Evolutionary conservation across 2,113 vertebrate species (phyloP), one percentile per base, ranked within the genome.

Genomic region (Oreochromis niloticus): DNA sequence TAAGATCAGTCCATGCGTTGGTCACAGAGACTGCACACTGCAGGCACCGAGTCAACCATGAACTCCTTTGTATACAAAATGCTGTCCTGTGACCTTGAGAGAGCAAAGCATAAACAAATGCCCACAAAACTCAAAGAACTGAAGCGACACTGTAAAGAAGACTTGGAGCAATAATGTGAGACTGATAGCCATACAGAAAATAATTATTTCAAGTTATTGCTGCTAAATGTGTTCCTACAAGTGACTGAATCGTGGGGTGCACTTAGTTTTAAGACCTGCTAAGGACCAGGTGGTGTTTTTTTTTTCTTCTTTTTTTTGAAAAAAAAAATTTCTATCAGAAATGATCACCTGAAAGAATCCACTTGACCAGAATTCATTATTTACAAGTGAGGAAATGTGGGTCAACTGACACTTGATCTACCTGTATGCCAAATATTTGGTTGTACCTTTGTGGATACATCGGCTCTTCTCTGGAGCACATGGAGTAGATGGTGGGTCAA

Each of bases 401-500:
- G 17, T 56, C n/a, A 73, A 24, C 11, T 34, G 22, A 34, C 50
- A 19, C 19, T 68, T 66, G 32, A 41, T 80, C 80, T 43, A 19
- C 80, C 43, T 41, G 75, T 12, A 56, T 17, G 11, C 71, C 30
- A 50, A 56, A 73, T 81, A 66, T 59, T 82, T 41, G 11, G 46
- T 24, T 6, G 43, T 61, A n/a, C 59, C 87, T 86, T 78, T 55
- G n/a, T 19, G 43, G 86, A 85, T 52, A 78, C 46, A 34, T 84
- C 61, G 5, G 9, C 19, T 83, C 19, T 48, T 39, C 43, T 78
- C 22, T 56, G 32, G 30, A 39, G 32, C 13, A 30, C 27, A 36
- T 12, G 41, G n/a, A 81, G 82, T 6, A 27, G 78, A 90, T 9
- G 84, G 87, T 84, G 83, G 88, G 22, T 90, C 86, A 93, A 57